Conservation (phyloP, 2,113 vertebrate genomes). For the Copsychus sechellarum region DNA sequence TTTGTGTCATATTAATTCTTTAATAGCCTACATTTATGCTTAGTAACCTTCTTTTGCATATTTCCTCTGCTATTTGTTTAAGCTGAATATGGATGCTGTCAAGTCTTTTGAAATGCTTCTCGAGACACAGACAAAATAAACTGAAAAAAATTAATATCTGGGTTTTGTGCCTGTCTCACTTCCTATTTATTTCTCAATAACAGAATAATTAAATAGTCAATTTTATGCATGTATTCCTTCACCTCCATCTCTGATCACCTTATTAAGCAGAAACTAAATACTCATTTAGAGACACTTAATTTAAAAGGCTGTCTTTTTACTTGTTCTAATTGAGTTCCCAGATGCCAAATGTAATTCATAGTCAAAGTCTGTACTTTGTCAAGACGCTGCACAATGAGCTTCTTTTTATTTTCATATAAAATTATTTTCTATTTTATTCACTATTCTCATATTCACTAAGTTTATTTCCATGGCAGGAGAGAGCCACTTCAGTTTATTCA, state of each 20-base stretch:
- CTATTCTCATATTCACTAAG: background rate
- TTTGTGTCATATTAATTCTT: background rate
- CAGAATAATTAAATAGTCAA: background rate
- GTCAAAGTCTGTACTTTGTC: background rate
- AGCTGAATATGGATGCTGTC: background rate
- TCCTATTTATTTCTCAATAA: background rate
- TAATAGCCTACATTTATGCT: background rate
- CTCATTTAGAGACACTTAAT: constrained; percentile 6
- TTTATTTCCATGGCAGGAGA: background rate
- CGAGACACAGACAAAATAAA: background rate
- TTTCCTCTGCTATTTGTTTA: background rate
- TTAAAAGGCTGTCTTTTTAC: constrained; percentile 2
- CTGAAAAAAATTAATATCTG: background rate
- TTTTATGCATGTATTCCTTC: background rate
- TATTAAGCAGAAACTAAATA: constrained; percentile 33
- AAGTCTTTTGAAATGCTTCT: background rate
- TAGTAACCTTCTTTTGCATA: background rate
- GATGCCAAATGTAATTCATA: background rate
- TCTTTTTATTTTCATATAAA: background rate
- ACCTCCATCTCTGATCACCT: background rate
- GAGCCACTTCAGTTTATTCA: background rate
- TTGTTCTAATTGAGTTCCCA: background rate
- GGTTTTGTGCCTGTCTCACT: background rate
- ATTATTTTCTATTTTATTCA: background rate
- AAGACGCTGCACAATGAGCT: background rate